A percentile compares a stretch with the other conserved stretches of the same genome.
These are phyloP conservation scores for Megalurothrips usitatus DNA, from an alignment of 2,888 invertebrate genomes.

Conservation along the genomic window DNA sequence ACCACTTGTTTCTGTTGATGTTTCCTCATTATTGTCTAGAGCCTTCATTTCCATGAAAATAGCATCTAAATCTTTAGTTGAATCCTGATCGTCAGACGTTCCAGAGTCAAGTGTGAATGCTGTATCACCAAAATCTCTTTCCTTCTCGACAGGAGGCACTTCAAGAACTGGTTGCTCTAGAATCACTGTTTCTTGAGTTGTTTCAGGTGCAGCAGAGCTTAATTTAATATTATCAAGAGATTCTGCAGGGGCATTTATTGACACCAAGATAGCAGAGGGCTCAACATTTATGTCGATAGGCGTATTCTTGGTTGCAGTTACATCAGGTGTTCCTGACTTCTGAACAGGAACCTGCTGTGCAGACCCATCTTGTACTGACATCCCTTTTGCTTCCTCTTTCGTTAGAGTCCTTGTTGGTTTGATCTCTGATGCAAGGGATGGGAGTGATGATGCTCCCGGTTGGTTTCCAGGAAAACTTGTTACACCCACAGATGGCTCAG, in stretches of 20 bases:
- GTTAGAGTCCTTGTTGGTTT: conserved; percentile 47
- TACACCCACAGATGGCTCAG: neutral
- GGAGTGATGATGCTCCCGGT: neutral
- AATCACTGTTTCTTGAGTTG: conserved; percentile 34
- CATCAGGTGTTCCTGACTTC: neutral
- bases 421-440: conserved; percentile 41
- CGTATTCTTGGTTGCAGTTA: conserved; percentile 31
- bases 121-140: neutral
- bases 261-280: neutral
- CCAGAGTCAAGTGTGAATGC: neutral
- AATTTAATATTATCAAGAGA: conserved; percentile 28
- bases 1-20: neutral
- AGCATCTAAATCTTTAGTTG: conserved; percentile 2
- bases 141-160: neutral
- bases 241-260: conserved; percentile 34
- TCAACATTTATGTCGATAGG: neutral
- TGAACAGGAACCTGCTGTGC: neutral
- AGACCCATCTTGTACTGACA: conserved; percentile 33
- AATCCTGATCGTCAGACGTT: neutral
- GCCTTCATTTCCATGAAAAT: conserved; percentile 9
- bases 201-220: conserved; percentile 33
- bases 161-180: conserved; percentile 20
- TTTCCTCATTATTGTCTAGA: conserved; percentile 5
- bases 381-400: conserved; percentile 40
- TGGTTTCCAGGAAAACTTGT: conserved; percentile 1